A percentile compares a stretch with the other conserved stretches of the same genome.
phyloP scores from a whole-genome alignment of 2,113 vertebrate genomes.

The Sardina pilchardus region DNA sequence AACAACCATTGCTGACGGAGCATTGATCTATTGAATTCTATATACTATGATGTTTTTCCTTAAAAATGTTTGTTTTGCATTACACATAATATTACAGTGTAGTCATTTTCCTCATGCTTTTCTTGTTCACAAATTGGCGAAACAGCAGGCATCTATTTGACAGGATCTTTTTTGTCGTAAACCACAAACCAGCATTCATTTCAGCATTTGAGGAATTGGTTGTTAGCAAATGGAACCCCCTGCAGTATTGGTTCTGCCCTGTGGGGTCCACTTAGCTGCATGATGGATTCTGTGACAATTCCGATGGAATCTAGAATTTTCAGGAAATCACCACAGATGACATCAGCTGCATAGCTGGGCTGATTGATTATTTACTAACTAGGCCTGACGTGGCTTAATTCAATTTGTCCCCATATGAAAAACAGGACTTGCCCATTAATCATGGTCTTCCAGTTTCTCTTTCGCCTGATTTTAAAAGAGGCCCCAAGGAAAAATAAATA shows the following conservation, averaged over 20 bases:
- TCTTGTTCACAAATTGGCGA: background rate
- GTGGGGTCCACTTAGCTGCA: conserved; percentile 32
- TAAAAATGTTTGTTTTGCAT: background rate
- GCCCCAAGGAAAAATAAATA: background rate
- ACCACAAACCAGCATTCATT: background rate
- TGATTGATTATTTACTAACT: conserved; percentile 50
- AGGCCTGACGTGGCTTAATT: conserved; percentile 41
- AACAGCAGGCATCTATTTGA: background rate
- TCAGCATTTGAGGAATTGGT: background rate
- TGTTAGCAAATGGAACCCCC: background rate
- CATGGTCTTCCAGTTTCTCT: conserved; percentile 24
- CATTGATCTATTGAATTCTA: background rate
- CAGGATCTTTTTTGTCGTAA: background rate
- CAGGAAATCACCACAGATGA: conserved; percentile 39
- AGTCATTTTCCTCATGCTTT: background rate
- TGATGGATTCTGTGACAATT: conserved; percentile 35
- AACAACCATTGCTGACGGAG: background rate
- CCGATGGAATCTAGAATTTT: conserved; percentile 42
- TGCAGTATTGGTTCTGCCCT: background rate
- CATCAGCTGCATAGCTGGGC: conserved; percentile 35
- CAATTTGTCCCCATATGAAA: conserved; percentile 38
- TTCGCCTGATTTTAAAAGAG: conserved; percentile 23
- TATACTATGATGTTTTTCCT: background rate
- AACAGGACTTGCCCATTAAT: conserved; percentile 35
- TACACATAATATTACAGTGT: background rate